A percentile compares a stretch with the other conserved stretches of the same genome.
Conservation (phyloP, 2,888 invertebrate genomes). For the Cenopis cana region DNA sequence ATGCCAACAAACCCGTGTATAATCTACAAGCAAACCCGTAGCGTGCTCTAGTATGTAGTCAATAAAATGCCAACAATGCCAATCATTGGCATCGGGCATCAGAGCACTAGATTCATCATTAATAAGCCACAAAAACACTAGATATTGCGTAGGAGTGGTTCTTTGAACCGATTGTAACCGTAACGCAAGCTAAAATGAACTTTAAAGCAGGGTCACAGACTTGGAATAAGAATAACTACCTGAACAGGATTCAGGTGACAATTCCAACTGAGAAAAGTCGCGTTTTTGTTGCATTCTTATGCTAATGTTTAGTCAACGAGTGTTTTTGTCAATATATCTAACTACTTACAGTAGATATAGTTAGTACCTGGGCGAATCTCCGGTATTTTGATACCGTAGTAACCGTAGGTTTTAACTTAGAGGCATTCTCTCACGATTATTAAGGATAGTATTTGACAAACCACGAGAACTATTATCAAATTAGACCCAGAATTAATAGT, state of each 20-base stretch:
- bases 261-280: constrained; percentile 19
- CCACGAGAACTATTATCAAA: no score
- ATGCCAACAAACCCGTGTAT: constrained; percentile 11
- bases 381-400: no score
- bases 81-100: constrained; percentile 55
- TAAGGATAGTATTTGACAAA: no score
- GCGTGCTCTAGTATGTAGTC: constrained; percentile 30
- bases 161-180: constrained; percentile 60
- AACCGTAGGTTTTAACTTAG: no score
- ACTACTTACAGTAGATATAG: no score
- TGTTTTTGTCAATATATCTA: constrained; percentile 27
- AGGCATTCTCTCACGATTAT: no score
- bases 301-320: constrained; percentile 19
- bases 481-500: no score
- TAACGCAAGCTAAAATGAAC: neutral
- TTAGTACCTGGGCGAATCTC: no score
- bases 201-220: neutral
- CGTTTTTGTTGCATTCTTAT: constrained; percentile 37
- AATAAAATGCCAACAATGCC: constrained; percentile 44
- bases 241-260: constrained; percentile 42
- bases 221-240: neutral
- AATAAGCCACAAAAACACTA: constrained; percentile 65
- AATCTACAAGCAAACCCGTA: constrained; percentile 5
- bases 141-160: constrained; percentile 66
- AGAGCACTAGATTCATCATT: constrained; percentile 71